A percentile compares a stretch with the other conserved stretches of the same genome.
Evolutionary conservation across 2,113 vertebrate genomes (phyloP).

Genomic region (Thalassoma bifasciatum): DNA sequence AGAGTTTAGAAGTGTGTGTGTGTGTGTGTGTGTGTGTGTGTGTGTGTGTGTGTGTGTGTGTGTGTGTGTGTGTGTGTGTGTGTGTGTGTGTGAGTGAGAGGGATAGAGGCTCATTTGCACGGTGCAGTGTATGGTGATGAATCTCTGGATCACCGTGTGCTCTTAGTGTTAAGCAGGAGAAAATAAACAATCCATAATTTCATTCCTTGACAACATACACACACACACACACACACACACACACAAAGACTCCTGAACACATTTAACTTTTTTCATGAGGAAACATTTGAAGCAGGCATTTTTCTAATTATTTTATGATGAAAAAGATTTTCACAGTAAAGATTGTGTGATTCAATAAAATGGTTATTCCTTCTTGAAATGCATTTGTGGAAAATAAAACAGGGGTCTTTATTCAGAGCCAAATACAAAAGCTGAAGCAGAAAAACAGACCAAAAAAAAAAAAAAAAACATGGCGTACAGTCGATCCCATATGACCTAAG

Average conservation of each 20-base stretch:
- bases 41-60: background rate
- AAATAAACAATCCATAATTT: background rate
- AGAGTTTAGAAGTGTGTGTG: background rate
- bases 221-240: background rate
- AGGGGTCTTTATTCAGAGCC: background rate
- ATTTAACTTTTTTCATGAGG: slow-evolving; percentile 18
- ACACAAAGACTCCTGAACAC: slow-evolving; percentile 14
- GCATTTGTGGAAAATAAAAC: background rate
- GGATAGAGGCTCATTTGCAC: background rate
- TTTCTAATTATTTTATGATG: background rate
- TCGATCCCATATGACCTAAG: background rate
- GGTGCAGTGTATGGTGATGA: too few relatives aligned
- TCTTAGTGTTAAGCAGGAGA: background rate
- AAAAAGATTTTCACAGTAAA: slow-evolving; percentile 9
- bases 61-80: background rate
- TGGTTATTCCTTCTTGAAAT: background rate
- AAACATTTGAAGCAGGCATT: slow-evolving; percentile 21
- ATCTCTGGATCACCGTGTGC: background rate
- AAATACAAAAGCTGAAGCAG: background rate
- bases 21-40: slow-evolving; percentile 6
- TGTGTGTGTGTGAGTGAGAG: background rate
- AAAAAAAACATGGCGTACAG: background rate
- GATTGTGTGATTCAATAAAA: background rate
- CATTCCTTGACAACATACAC: background rate
- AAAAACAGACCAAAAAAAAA: too few relatives aligned